Evolutionary conservation across 2,888 invertebrate genomes (phyloP), one percentile per base, ranked within the genome.

Genomic region (Euzophera pinguis): DNA sequence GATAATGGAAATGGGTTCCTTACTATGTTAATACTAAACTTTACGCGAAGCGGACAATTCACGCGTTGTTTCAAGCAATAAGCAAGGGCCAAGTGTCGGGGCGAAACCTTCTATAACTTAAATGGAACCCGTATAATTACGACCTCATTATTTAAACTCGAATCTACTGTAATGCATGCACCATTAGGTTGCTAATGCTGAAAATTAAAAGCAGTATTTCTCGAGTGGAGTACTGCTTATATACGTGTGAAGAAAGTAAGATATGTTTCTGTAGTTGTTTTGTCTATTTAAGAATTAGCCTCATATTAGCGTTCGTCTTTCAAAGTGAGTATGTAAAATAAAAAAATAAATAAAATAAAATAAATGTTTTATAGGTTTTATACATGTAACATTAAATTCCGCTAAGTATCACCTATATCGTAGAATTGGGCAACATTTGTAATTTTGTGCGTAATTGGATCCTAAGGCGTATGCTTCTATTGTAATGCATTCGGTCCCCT

Each of bases 1-100:
- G 84, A 87, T 87, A 86, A 86, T 88, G 84, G 81, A 82, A 87
- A 87, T 80, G 84, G 84, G 84, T 81, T 79, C 78, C 84, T 84
- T 78, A 83, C 82, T 81, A 84, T 87, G 86, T 83, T 86, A 86
- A 88, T 87, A 84, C 81, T 81, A 76, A 73, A 77, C 74, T 81
- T 77, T 73, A 76, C 75, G 78, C 71, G 65, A 71, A 71, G 73
- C 71, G 67, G 69, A 71, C 77, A 75, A 80, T 81, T 82, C 78
- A 75, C 78, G 75, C 73, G 71, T 74, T 75, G 77, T 78, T 78
- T 71, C 66, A 70, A 69, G 73, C 73, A 75, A 75, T 80, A 78
- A 76, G 76, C 69, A 65, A 61, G 63, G 66, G 60, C 63, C 58
- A 62, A 67, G 67, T 68, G 64, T 61, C 69, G 64, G 57, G 68